A percentile compares a stretch with the other conserved stretches of the same genome.
These are phyloP conservation scores for Nysson spinosus DNA, from an alignment of 2,888 invertebrate genomes.

Conservation along the genomic window DNA sequence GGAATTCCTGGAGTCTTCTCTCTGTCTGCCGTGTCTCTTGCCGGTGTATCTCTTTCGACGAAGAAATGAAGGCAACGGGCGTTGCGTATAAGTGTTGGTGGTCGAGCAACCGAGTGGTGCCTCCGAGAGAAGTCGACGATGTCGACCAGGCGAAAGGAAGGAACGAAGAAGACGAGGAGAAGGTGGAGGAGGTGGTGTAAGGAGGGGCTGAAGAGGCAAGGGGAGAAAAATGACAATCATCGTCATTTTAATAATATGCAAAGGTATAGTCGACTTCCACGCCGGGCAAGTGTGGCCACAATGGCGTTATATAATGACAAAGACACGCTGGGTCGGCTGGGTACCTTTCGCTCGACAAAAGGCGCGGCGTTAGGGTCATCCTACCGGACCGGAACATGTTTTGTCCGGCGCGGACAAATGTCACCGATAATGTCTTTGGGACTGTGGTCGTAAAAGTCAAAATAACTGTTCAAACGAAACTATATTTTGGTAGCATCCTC, in stretches of 20 bases:
- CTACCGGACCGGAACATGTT: conserved; percentile 77
- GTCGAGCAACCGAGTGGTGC: conserved; percentile 9
- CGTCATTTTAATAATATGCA: conserved; percentile 72
- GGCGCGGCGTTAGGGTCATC: conserved; percentile 77
- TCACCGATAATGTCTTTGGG: conserved; percentile 70
- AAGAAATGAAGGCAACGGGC: conserved; percentile 31
- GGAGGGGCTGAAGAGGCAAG: conserved; percentile 16
- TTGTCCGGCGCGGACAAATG: conserved; percentile 74
- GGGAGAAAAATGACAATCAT: conserved; percentile 76
- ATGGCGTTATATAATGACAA: conserved; percentile 78
- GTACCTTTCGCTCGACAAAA: conserved; percentile 77
- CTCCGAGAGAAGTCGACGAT: neutral
- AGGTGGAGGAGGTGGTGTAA: conserved; percentile 2
- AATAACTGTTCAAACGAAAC: conserved; percentile 57
- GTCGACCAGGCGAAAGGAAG: too few relatives aligned
- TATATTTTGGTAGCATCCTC: too few relatives aligned
- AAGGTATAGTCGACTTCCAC: conserved; percentile 64
- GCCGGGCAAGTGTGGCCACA: conserved; percentile 77
- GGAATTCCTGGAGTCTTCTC: conserved; percentile 43
- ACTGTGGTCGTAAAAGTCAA: conserved; percentile 63
- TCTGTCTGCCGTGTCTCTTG: conserved; percentile 10
- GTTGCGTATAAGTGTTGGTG: conserved; percentile 30
- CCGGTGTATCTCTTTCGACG: conserved; percentile 37
- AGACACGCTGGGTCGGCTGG: conserved; percentile 73
- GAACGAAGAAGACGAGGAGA: too few relatives aligned